A percentile compares a stretch with the other conserved stretches of the same genome.
These are phyloP conservation scores for Sclerurus mexicanus DNA, from an alignment of 2,113 vertebrate species.

Conservation along the genomic window DNA sequence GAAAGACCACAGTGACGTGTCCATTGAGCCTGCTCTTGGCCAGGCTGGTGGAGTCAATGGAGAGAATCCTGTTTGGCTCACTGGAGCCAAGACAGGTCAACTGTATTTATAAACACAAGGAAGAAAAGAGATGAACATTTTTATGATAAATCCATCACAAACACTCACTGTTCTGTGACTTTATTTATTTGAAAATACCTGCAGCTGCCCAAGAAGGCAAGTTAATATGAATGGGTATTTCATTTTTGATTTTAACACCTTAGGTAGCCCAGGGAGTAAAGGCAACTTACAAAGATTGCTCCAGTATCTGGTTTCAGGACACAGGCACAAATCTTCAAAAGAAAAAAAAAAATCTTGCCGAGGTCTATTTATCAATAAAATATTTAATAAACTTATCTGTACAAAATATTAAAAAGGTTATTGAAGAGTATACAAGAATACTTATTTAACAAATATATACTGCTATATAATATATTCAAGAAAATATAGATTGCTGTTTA, in stretches of 20 bases:
- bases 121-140: not conserved
- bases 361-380: constrained; percentile 74
- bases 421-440: constrained; percentile 74
- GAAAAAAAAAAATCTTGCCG: not conserved
- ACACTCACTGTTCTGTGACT: not conserved
- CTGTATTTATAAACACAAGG: not conserved
- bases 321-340: not conserved
- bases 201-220: not conserved
- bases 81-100: not conserved
- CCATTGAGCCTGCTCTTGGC: not conserved
- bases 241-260: not conserved
- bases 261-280: not conserved
- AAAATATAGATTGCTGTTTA: constrained; percentile 86
- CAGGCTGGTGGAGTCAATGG: not conserved
- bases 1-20: not conserved
- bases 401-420: constrained; percentile 80
- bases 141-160: not conserved
- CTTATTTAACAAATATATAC: constrained; percentile 85
- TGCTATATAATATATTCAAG: constrained; percentile 81
- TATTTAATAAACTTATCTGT: constrained; percentile 86
- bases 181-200: not conserved
- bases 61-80: not conserved
- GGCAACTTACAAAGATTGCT: not conserved
- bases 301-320: not conserved
- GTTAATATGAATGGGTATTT: not conserved